Base-by-base conservation (phyloP, 2,113 vertebrate genomes). In the Cathartes aura region DNA sequence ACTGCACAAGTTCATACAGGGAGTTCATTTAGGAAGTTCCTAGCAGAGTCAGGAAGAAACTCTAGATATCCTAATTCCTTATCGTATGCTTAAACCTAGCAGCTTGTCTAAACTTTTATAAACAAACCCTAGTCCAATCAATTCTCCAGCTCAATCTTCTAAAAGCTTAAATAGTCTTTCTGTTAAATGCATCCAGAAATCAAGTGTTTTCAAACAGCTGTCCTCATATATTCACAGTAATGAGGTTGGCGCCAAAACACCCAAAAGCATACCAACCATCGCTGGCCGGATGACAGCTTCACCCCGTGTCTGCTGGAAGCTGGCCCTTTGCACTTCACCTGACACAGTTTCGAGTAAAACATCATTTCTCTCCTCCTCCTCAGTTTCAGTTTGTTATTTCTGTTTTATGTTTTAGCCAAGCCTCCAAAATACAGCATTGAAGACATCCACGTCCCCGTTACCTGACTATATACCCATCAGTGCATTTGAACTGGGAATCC, bases 361-460 rank as follows among this genome's bases (percentile, higher is more conserved):
- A 20, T 58, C 11, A 2, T 67, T 87, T 67, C 24, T 29, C 27
- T 45, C n/a, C 11, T 66, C 5, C 23, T 42, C 70, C 45, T 81
- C 47, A 16, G 23, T 53, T 47, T 71, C 62, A 40, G 15, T 27
- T 75, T 81, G 22, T 20, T 72, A 8, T 9, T 70, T 52, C 38
- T 48, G 40, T 4, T 70, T 47, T 14, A 15, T 42, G 15, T 50
- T 80, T 82, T 6, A 79, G 34, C 30, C 60, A 76, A 48, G 24
- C 42, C 30, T 43, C 47, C 76, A 52, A 80, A 91, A 71, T 1
- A 12, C 23, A 74, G n/a, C 34, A 7, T 0, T 30, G 30, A 40
- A 36, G 34, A 8, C 17, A 26, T 4, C 52, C 56, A 29, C 0
- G 0, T n/a, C 45, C 74, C 42, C 2, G 0, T 48, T 36, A 26